Percentiles rank a stretch among this genome's conserved stretches.
These are phyloP conservation scores for Brachyrhaphis roseni DNA, from an alignment of 2,797 vertebrate species.

Conservation along the genomic window DNA sequence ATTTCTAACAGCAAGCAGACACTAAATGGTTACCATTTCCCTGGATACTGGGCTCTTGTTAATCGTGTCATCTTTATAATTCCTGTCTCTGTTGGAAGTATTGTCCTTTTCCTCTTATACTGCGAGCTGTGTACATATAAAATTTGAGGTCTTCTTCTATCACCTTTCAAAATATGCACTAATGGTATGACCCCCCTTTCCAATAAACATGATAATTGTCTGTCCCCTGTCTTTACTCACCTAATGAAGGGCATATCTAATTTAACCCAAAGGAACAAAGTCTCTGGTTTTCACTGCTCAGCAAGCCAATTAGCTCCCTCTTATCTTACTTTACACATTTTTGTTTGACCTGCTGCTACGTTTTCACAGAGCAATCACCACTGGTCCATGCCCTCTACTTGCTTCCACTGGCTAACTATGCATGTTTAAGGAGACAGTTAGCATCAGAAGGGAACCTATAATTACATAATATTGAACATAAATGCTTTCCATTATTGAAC, in stretches of 20 bases:
- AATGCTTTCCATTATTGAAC: background rate
- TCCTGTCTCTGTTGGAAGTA: slow-evolving; percentile 35
- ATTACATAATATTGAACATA: background rate
- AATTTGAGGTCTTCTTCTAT: slow-evolving; percentile 39
- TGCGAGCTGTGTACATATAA: slow-evolving; percentile 46
- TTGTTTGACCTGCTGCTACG: slow-evolving; percentile 52
- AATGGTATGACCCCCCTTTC: background rate
- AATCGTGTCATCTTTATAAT: slow-evolving; percentile 56
- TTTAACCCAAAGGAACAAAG: slow-evolving; percentile 65
- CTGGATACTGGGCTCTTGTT: slow-evolving; percentile 24
- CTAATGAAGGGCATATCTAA: slow-evolving; percentile 73
- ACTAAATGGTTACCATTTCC: slow-evolving; percentile 7
- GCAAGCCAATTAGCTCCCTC: slow-evolving; percentile 66
- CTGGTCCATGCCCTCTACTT: slow-evolving; percentile 19
- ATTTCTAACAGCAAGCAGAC: slow-evolving; percentile 15
- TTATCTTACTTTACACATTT: slow-evolving; percentile 52
- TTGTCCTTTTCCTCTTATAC: slow-evolving; percentile 41
- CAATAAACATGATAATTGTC: slow-evolving; percentile 59
- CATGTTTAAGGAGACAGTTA: slow-evolving; percentile 15
- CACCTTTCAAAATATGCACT: slow-evolving; percentile 6
- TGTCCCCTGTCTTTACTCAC: slow-evolving; percentile 49
- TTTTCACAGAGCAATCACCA: slow-evolving; percentile 39
- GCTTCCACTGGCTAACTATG: slow-evolving; percentile 1
- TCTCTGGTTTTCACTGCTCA: slow-evolving; percentile 44
- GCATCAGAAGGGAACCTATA: slow-evolving; percentile 5